A percentile compares a stretch with the other conserved stretches of the same genome.
phyloP scores from a whole-genome alignment of 2,797 vertebrate genomes.

The Clamator glandarius region DNA sequence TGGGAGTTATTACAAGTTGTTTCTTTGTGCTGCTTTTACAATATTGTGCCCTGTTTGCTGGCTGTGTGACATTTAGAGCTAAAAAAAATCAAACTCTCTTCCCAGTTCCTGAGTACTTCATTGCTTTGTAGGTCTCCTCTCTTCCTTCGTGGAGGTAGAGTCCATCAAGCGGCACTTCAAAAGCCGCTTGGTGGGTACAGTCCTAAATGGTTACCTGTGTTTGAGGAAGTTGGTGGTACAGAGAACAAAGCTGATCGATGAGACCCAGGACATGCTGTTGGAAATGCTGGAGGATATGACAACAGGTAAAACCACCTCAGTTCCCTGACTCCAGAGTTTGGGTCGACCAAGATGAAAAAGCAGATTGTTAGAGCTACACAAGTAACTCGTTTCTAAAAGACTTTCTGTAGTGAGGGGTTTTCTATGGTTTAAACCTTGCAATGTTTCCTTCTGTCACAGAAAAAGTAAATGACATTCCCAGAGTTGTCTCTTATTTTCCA shows the following conservation, averaged over 20 bases:
- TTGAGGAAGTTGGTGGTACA: conserved; percentile 96
- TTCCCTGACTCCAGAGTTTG: background rate
- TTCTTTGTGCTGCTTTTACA: background rate
- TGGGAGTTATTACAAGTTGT: background rate
- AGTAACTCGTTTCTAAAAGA: background rate
- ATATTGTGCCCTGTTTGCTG: background rate
- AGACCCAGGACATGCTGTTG: conserved; percentile 98
- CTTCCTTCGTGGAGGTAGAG: conserved; percentile 98
- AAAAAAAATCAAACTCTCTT: background rate
- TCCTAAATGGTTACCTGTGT: conserved; percentile 97
- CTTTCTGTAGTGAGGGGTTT: accelerated
- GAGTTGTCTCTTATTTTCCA: background rate
- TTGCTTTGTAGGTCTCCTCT: conserved; percentile 86
- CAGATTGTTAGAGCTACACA: background rate
- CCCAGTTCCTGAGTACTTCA: background rate
- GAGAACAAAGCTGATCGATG: conserved; percentile 96
- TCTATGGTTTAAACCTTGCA: background rate
- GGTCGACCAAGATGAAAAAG: background rate
- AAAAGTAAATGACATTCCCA: background rate
- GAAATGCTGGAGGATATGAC: conserved; percentile 99
- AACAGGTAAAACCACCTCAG: conserved; percentile 82
- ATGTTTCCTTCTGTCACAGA: background rate
- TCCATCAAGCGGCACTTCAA: conserved; percentile 99
- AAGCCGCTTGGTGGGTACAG: conserved; percentile 96
- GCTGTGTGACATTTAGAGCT: background rate